Base-by-base conservation (phyloP, 1,140 invertebrate species). In the Ooceraea biroi region DNA sequence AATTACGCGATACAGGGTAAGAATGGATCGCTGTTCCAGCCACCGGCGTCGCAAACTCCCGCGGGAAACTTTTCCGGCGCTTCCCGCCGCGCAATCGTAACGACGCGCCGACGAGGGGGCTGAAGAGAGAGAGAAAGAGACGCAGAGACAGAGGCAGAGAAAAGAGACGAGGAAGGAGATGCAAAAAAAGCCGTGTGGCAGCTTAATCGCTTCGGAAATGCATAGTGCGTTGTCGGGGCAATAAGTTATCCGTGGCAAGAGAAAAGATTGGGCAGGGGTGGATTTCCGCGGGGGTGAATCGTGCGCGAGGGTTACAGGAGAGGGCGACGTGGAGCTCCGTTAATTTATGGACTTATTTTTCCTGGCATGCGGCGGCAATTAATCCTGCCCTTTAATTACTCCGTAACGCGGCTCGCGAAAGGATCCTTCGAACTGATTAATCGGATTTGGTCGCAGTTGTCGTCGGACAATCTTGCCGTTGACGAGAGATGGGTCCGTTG, bases 291-390 rank as follows among this genome's bases (percentile, higher is more conserved):
- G 57, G 46, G 86, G 66, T 77, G 86, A 44, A 78, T 77, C 80
- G 57, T 52, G 60, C 71, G 69, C 63, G 76, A 46, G 41, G 36
- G 7, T 36, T 36, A 36, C 17, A n/a, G 11, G 25, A n/a, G 57
- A 41, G 71, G 72, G 55, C 76, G 60, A 52, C 66, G 89, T 90
- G 83, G 89, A 86, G 83, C 82, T 65, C 77, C 68, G 84, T 91
- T 92, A 91, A 91, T 92, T 91, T 91, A 92, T 92, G 84, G 88
- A 88, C 86, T 90, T 91, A 90, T 91, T 92, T 91, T 92, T 91
- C 86, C 76, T 71, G 83, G 84, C 89, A 73, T 84, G 82, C 76
- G 83, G 82, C 80, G 77, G 88, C 89, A 85, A 91, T 91, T 90
- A 90, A 91, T 91, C 89, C 85, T 90, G 82, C 82, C 63, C 84